phyloP scores from a whole-genome alignment of 1,140 invertebrate genomes.

The Zaprionus lachaisei region DNA sequence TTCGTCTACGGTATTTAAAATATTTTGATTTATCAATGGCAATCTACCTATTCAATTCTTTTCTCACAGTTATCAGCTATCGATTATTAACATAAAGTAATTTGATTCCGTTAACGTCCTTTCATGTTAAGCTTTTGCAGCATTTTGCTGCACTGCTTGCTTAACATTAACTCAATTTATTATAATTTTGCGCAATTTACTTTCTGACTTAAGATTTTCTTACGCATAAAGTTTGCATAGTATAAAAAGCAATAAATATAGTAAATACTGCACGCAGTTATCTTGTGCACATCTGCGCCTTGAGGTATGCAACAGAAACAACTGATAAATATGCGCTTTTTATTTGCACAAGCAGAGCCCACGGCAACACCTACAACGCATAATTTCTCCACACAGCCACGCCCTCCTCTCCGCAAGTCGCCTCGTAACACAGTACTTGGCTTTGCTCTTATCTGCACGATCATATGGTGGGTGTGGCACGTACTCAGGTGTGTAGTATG shows the following conservation, averaged over 20 bases:
- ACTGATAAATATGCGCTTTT: slow-evolving; percentile 65
- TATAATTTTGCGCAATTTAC: neutral
- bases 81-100: too few relatives aligned
- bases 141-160: neutral
- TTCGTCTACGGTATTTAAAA: too few relatives aligned
- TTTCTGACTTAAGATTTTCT: neutral
- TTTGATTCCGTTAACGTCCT: neutral
- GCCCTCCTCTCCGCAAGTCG: too few relatives aligned
- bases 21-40: too few relatives aligned
- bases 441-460: slow-evolving; percentile 45
- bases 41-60: too few relatives aligned
- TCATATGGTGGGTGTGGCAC: slow-evolving; percentile 38
- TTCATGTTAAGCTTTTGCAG: neutral
- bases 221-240: neutral
- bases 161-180: neutral
- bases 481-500: slow-evolving; percentile 7
- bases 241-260: neutral
- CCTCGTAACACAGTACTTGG: neutral
- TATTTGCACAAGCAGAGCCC: slow-evolving; percentile 46
- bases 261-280: slow-evolving; percentile 11
- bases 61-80: too few relatives aligned
- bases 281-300: slow-evolving; percentile 41
- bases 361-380: slow-evolving; percentile 18
- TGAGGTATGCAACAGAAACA: slow-evolving; percentile 73
- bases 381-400: slow-evolving; percentile 15